Base-by-base conservation (phyloP, 1,140 invertebrate genomes). In the Pseudomyrmex concolor region DNA sequence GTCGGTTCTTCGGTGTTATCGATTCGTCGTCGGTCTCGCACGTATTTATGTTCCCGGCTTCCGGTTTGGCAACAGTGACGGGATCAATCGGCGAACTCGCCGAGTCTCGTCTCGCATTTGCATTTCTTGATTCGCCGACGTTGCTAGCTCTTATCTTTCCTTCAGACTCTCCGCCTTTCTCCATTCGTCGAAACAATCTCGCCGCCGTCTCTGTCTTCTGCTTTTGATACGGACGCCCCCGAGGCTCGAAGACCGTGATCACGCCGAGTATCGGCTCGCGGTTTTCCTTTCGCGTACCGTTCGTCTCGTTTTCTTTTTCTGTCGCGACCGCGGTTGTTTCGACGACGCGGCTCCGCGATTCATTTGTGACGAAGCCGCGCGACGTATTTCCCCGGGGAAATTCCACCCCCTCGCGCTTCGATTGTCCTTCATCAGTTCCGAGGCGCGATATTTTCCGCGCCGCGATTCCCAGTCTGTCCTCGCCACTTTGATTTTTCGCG, bases 191-290 rank as follows among this genome's bases (percentile, higher is more conserved):
- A 19, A 57, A 80, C 73, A 66, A 72, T 87, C 59, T 67, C 17
- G 22, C 22, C 68, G 22, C 15, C 17, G 74, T 4, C 17, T 25
- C 59, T 43, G 34, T 54, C 17, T 68, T 5, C 45, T 43, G 66
- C 74, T 74, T 70, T 63, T 84, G 34, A 73, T 82, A 67, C 64
- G 57, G n/a, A 85, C 34, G 70, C 59, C 48, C 66, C 17, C 68
- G 81, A 73, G 67, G 81, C 74, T 84, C 68, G 15, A 84, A 70
- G 19, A 74, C 72, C 64, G 77, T 86, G 84, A 72, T 83, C 84
- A 70, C 76, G 10, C 19, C 51, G 64, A 51, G 57, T 57, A 54
- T 74, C 76, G 45, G 66, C 13, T 85, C 85, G 34, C 25, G 63
- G 22, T 64, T 77, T 62, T 78, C 68, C 25, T 67, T 62, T 67